These are phyloP conservation scores for Daktulosphaira vitifoliae DNA, from an alignment of 1,140 invertebrate species.

Conservation along the genomic window DNA sequence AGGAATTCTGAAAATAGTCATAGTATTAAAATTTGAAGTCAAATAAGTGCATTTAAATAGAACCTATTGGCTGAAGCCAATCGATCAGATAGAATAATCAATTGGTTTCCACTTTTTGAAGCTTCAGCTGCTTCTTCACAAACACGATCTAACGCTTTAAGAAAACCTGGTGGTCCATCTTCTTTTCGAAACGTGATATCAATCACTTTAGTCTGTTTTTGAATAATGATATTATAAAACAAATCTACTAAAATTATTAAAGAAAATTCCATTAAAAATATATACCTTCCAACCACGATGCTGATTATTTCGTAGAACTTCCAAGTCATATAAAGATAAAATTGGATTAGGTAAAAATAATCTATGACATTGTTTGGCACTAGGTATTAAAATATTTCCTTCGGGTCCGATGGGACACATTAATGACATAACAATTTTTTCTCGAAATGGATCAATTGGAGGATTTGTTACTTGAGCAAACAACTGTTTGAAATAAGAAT, in stretches of 20 bases:
- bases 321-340: conserved; percentile 79
- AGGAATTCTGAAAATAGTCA: conserved; percentile 51
- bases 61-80: conserved; percentile 57
- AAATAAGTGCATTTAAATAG: conserved; percentile 1
- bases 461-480: conserved; percentile 98
- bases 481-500: conserved; percentile 98
- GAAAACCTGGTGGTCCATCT: conserved; percentile 63
- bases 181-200: conserved; percentile 77
- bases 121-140: conserved; percentile 74
- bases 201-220: conserved; percentile 63
- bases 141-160: conserved; percentile 68
- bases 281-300: conserved; percentile 77
- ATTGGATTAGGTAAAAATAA: conserved; percentile 92
- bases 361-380: conserved; percentile 79
- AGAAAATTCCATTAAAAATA: background rate
- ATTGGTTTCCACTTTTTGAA: conserved; percentile 68
- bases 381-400: conserved; percentile 87
- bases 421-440: conserved; percentile 97
- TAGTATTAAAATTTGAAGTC: background rate
- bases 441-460: conserved; percentile 98
- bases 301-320: conserved; percentile 74
- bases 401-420: conserved; percentile 86
- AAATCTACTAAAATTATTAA: background rate
- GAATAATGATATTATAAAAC: background rate
- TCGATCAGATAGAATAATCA: conserved; percentile 84